Conservation (phyloP, 2,888 invertebrate genomes). For the Amblyjoppa fuscipennis region DNA sequence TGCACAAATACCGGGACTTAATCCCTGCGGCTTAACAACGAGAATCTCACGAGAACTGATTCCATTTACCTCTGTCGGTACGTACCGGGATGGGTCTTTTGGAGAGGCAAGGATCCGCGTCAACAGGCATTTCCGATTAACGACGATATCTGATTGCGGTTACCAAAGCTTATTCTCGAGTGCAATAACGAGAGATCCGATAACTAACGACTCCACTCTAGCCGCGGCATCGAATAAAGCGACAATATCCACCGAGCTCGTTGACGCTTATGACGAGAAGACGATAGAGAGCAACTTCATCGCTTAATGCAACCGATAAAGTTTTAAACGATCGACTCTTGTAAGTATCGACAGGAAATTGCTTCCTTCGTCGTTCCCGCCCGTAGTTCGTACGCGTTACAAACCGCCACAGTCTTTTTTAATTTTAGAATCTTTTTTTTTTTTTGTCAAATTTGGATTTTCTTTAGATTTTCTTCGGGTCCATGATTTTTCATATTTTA, state of each 20-base stretch:
- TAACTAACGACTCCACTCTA: constrained; percentile 49
- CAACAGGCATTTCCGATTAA: constrained; percentile 43
- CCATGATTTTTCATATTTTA: too few relatives aligned
- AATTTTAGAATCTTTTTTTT: too few relatives aligned
- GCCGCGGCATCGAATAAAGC: constrained; percentile 42
- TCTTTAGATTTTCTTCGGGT: too few relatives aligned
- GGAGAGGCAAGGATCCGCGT: constrained; percentile 6
- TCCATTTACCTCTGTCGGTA: constrained; percentile 3
- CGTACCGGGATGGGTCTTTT: not conserved
- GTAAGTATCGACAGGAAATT: constrained; percentile 32
- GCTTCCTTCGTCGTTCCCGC: constrained; percentile 29
- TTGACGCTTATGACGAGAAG: constrained; percentile 31
- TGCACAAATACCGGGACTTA: not conserved
- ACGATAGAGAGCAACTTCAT: constrained; percentile 14
- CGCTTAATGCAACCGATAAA: constrained; percentile 56
- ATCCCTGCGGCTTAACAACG: constrained; percentile 30
- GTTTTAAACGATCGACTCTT: constrained; percentile 37
- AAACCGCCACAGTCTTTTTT: too few relatives aligned
- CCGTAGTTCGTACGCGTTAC: constrained; percentile 19
- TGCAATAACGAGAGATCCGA: constrained; percentile 50
- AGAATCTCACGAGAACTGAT: constrained; percentile 14
- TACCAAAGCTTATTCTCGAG: constrained; percentile 14
- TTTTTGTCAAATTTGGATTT: too few relatives aligned
- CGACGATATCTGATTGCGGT: constrained; percentile 6
- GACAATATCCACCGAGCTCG: constrained; percentile 57